Evolutionary conservation across 2,888 invertebrate species (phyloP), one percentile per base, ranked within the genome.

Genomic region (Biston betularia): DNA sequence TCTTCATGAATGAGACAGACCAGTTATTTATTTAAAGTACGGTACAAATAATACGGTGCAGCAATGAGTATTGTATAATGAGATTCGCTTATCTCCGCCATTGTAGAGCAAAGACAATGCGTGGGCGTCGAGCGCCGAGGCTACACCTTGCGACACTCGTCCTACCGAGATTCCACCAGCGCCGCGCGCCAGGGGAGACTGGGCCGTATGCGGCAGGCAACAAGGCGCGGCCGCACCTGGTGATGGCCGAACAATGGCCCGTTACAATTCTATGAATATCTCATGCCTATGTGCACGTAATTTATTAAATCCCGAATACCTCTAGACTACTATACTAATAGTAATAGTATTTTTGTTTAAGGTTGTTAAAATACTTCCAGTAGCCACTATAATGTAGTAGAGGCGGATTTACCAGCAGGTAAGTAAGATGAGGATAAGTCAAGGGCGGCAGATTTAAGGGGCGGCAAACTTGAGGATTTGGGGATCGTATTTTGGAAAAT

Each of bases 121-220:
- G 79, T 78, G 69, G 78, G 77, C 74, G 79, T 69, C 73, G 76
- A 79, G 76, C 63, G 12, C 33, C 62, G 67, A 68, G 80, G 75
- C 74, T 70, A 57, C 14, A 68, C 73, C 75, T 81, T 79, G 76
- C 81, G 74, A 77, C 76, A 81, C 73, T 77, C 63, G 68, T 14
- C 46, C 56, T 48, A 69, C 71, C 70, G 69, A 77, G 70, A 75
- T 73, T 73, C 75, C 62, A 53, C 57, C 53, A 34, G 11, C 48
- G 14, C 49, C 44, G n/a, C n/a, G n/a, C n/a, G 62, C 49, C 24
- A n/a, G 7, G 10, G 24, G 38, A 66, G 42, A 62, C 57, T 62
- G 54, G 6, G 10, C 59, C 45, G 12, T 53, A n/a, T 15, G 12
- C 0, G 7, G 11, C n/a, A 46, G 5, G 6, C 9, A 1, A 49